A percentile compares a stretch with the other conserved stretches of the same genome.
phyloP scores from a whole-genome alignment of 2,797 vertebrate genomes.

The Serranus cabrilla region DNA sequence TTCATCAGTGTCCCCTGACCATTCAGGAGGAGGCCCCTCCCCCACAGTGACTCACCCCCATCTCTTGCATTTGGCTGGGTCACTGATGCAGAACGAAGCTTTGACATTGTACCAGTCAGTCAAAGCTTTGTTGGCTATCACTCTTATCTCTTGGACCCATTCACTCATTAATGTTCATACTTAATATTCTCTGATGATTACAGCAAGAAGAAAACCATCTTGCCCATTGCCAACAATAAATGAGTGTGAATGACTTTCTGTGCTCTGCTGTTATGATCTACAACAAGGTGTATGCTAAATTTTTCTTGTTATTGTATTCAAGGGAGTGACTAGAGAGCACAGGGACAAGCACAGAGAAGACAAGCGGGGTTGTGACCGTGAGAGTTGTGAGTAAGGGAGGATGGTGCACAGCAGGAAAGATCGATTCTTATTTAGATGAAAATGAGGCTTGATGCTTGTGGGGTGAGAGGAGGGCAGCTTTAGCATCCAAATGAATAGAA shows the following conservation, averaged over 20 bases:
- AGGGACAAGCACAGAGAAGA: constrained; percentile 76
- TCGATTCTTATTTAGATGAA: constrained; percentile 93
- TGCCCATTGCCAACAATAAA: constrained; percentile 7
- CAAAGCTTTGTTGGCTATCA: constrained; percentile 79
- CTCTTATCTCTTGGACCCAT: constrained; percentile 62
- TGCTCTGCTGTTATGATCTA: constrained; percentile 41
- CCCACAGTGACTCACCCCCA: constrained; percentile 84
- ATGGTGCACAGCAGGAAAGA: constrained; percentile 85
- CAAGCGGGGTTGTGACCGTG: constrained; percentile 84
- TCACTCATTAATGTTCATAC: constrained; percentile 64
- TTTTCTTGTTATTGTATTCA: constrained; percentile 60
- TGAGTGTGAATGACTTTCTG: constrained; percentile 24
- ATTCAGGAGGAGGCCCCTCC: constrained; percentile 82
- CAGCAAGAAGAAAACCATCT: constrained; percentile 3
- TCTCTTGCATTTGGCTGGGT: constrained; percentile 82
- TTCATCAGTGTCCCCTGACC: constrained; percentile 84
- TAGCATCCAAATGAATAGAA: constrained; percentile 84
- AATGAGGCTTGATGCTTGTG: constrained; percentile 88
- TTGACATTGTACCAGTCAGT: constrained; percentile 88
- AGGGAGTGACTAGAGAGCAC: constrained; percentile 64
- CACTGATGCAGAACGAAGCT: constrained; percentile 87
- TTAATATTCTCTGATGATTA: constrained; percentile 43
- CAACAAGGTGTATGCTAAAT: constrained; percentile 38
- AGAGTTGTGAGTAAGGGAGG: constrained; percentile 83
- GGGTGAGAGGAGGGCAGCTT: constrained; percentile 85